Base-by-base conservation (phyloP, 1,140 invertebrate species). In the Radopholus similis region DNA sequence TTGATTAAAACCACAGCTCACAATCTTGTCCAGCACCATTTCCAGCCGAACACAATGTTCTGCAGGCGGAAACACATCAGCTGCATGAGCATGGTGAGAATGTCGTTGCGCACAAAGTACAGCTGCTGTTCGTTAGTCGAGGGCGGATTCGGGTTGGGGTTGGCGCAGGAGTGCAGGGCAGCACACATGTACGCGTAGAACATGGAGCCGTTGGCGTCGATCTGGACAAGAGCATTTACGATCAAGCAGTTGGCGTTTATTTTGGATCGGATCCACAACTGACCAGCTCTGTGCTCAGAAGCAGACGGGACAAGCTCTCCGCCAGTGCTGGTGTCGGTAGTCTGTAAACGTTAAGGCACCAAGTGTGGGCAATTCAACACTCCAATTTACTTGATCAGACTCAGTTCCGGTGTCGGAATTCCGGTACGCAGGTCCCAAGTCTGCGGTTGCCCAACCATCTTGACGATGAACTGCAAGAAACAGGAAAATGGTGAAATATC, bases 271-370 rank as follows among this genome's bases (percentile, higher is more conserved):
- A 60, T 38, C 4, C 23, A 51, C 23, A 18, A 51, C 21, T 51
- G 47, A 51, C 47, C 47, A 62, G 30, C 47, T 62, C 66, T 21
- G 66, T 55, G 6, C 56, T 68, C 60, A 71, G 35, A 18, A 64
- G 23, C 11, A 69, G 32, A 8, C 67, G 67, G 13, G 66, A 23
- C 28, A 49, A 47, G 13, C 57, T 68, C 64, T 68, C 66, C 15
- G 49, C 55, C 8, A 68, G 23, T 37, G 66, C 66, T 4, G 66
- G 66, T 4, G 38, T 44, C 21, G 66, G 66, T 21, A 66, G 35
- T 60, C 57, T 60, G 32, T n/a, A 32, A 40, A n/a, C 2, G 13
- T 63, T 11, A 4, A 42, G 15, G 21, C 18, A 38, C 1, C 13
- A 56, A 63, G 59, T 5, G n/a, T n/a, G n/a, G n/a, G n/a, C n/a